These are phyloP conservation scores for Psittacula cyanocephala DNA, from an alignment of 2,113 vertebrate species.

Conservation along the genomic window DNA sequence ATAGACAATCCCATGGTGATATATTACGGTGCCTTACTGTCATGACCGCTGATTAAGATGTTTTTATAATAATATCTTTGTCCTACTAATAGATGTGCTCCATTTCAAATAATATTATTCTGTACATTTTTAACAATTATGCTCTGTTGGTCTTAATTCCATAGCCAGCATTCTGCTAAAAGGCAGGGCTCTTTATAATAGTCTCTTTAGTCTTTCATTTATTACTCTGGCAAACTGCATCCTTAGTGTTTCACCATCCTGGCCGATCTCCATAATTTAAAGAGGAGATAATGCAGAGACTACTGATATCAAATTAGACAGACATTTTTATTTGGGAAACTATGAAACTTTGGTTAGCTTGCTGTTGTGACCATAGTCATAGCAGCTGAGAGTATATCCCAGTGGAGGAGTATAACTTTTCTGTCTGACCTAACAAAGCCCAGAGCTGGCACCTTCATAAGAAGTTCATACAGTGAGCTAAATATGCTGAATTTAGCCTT, in stretches of 20 bases:
- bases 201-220: not conserved
- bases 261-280: not conserved
- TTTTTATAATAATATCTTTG: not conserved
- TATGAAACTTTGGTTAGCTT: not conserved
- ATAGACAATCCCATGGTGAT: not conserved
- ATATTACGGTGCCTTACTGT: not conserved
- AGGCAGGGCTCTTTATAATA: not conserved
- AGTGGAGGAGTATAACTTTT: not conserved
- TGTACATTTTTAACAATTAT: not conserved
- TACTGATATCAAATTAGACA: not conserved
- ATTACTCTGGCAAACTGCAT: not conserved
- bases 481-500: not conserved
- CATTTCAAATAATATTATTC: not conserved
- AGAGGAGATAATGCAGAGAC: not conserved
- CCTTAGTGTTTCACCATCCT: not conserved
- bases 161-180: not conserved
- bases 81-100: not conserved
- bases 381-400: not conserved
- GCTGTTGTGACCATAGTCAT: not conserved
- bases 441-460: not conserved
- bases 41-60: not conserved
- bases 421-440: conserved; percentile 1
- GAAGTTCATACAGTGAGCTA: not conserved
- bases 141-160: not conserved
- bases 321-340: not conserved